Evolutionary conservation across 2,113 vertebrate genomes (phyloP).

Genomic region (Seriola quinqueradiata): DNA sequence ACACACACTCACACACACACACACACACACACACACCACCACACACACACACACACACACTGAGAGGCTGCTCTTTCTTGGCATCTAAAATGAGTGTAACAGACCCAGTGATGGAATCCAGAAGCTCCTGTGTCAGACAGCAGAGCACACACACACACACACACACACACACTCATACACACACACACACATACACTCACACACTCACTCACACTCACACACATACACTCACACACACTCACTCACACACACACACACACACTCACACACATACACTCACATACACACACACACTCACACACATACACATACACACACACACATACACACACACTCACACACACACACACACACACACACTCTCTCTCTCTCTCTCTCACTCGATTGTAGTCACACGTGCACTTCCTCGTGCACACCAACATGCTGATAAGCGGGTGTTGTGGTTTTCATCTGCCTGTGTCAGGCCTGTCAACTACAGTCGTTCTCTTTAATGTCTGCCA

Average conservation of each 20-base stretch:
- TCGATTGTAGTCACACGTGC: not conserved
- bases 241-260: constrained; percentile 9
- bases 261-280: not conserved
- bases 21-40: not conserved
- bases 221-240: not conserved
- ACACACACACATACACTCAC: constrained; percentile 1
- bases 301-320: not conserved
- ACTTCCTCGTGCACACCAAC: constrained; percentile 4
- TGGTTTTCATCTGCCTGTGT: constrained; percentile 30
- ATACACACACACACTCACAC: constrained; percentile 9
- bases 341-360: constrained; percentile 3
- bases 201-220: constrained; percentile 4
- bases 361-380: too few relatives aligned
- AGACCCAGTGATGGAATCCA: constrained; percentile 51
- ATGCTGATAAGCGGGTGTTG: constrained; percentile 15
- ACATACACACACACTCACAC: constrained; percentile 9
- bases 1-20: not conserved
- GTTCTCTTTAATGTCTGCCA: constrained; percentile 23
- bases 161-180: not conserved
- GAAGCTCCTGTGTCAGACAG: constrained; percentile 34
- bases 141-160: not conserved
- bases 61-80: constrained; percentile 14
- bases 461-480: constrained; percentile 3
- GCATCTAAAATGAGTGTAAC: constrained; percentile 45
- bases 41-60: not conserved